These are phyloP conservation scores for Propithecus deckenii DNA, from an alignment of 2,797 vertebrate species.

Conservation along the genomic window DNA sequence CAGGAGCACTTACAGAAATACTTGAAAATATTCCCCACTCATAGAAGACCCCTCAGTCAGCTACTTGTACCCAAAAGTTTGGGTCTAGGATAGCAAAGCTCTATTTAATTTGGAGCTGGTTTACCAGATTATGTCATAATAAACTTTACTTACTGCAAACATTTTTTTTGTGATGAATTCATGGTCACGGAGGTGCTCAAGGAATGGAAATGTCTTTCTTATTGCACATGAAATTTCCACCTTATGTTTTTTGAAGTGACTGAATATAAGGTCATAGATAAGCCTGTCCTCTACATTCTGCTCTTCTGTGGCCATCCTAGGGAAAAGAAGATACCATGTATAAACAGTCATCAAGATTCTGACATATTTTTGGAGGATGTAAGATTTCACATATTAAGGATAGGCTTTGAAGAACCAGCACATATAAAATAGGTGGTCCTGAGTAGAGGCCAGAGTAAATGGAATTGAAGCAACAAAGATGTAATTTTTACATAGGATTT, in stretches of 20 bases:
- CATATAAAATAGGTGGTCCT: neutral
- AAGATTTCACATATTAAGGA: neutral
- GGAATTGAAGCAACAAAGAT: neutral
- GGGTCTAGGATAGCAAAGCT: neutral
- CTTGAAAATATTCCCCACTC: neutral
- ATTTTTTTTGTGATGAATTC: constrained; percentile 41
- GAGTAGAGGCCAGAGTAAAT: neutral
- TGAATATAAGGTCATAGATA: accelerated
- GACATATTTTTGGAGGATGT: neutral
- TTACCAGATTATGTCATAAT: neutral
- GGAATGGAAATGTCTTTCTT: constrained; percentile 60
- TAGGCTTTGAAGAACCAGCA: neutral
- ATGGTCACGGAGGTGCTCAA: constrained; percentile 60
- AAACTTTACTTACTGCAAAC: constrained; percentile 64
- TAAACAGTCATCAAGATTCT: neutral
- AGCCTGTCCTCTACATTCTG: accelerated
- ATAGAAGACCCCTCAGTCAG: neutral
- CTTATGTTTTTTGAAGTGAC: constrained; percentile 20
- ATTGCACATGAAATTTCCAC: constrained; percentile 52
- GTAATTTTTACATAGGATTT: no score
- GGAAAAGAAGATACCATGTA: neutral
- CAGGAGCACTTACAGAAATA: neutral
- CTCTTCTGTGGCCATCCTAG: neutral
- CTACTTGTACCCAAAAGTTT: neutral
- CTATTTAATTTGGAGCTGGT: neutral